Base-by-base conservation (phyloP, 1,140 invertebrate species). In the Popillia japonica region DNA sequence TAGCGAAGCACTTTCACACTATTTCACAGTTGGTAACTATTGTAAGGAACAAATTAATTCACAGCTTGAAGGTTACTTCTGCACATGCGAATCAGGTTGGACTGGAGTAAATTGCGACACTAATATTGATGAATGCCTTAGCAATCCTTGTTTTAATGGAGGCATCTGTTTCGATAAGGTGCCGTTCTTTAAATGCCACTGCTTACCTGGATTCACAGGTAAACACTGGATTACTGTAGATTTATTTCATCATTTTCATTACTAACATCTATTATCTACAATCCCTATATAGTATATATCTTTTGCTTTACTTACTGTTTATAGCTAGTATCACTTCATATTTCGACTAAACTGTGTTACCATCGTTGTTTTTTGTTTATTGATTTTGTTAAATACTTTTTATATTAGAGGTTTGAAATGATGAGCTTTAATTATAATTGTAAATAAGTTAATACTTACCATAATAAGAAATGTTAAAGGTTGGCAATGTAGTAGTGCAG, bases 1-100 rank as follows among this genome's bases (percentile, higher is more conserved):
- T 34, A 34, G 27, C 1, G 27, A 34, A 34, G 27, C 27, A 34
- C 27, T 34, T 22, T 68, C 11, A 10, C 20, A 68, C 23, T 68
- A 27, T 14, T 68, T 68, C 61, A 68, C 61, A 68, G 11, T 23
- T 23, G 48, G 17, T 77, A 17, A 17, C 20, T 77, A 40, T 42
- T 40, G n/a, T 34, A 64, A 68, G 23, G 27, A 55, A 55, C 4
- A 17, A 41, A 77, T 82, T 82, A 72, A 77, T 83, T 79, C 82
- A 78, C 85, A 91, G 90, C 82, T 88, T 34, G 23, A 61, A 17
- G 89, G 90, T 22, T 95, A 93, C 87, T 91, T 91, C 78, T 96
- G 95, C 88, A 89, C 89, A 73, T 96, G 94, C 85, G 90, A 91
- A 68, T 85, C 90, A 75, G 94, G 94, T 22, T 95, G 92, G 90